Evolutionary conservation across 2,797 vertebrate species (phyloP).

Genomic region (Poecilia velifera): DNA sequence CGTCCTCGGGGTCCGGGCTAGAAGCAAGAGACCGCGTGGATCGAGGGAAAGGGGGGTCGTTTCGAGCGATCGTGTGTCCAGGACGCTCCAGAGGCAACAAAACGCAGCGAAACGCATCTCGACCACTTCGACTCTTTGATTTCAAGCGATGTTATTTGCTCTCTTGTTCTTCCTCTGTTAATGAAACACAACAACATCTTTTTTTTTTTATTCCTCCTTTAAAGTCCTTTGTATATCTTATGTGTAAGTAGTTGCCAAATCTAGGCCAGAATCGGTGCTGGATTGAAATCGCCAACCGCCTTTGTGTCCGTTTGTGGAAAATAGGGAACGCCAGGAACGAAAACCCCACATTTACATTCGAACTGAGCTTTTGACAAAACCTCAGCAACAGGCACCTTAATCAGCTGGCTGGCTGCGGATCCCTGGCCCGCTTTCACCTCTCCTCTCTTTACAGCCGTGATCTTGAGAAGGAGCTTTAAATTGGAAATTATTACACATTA

Average conservation of each 20-base stretch:
- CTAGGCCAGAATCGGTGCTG: slow-evolving; percentile 33
- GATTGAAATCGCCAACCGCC: slow-evolving; percentile 63
- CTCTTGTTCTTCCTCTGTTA: neutral
- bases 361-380: slow-evolving; percentile 96
- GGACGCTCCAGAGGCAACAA: slow-evolving; percentile 48
- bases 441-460: slow-evolving; percentile 94
- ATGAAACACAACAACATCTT: neutral
- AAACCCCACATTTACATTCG: slow-evolving; percentile 97
- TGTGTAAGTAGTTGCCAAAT: slow-evolving; percentile 78
- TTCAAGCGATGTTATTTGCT: neutral
- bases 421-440: slow-evolving; percentile 68
- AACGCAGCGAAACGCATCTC: slow-evolving; percentile 36
- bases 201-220: slow-evolving; percentile 16
- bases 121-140: slow-evolving; percentile 6
- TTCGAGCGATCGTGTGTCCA: slow-evolving; percentile 68
- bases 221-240: slow-evolving; percentile 32
- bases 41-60: slow-evolving; percentile 58
- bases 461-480: slow-evolving; percentile 99
- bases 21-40: slow-evolving; percentile 51
- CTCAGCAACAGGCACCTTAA: slow-evolving; percentile 95
- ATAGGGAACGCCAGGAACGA: slow-evolving; percentile 92
- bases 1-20: slow-evolving; percentile 57
- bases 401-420: slow-evolving; percentile 82
- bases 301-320: slow-evolving; percentile 84
- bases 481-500: slow-evolving; percentile 99